Evolutionary conservation across 1,140 invertebrate genomes (phyloP).

Genomic region (Eueides isabella): DNA sequence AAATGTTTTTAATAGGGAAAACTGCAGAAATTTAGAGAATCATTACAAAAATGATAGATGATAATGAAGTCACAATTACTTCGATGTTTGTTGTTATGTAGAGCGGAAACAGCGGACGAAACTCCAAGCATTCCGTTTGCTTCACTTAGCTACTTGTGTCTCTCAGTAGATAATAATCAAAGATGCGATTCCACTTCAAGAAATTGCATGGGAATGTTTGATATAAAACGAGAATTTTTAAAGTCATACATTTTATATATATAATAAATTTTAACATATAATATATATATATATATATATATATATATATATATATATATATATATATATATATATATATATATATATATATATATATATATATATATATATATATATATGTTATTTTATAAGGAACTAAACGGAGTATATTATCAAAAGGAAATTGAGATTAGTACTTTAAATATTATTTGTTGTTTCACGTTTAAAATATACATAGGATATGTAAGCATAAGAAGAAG

Average conservation of each 20-base stretch:
- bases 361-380: too few relatives aligned
- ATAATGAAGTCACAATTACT: constrained; percentile 18
- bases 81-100: constrained; percentile 17
- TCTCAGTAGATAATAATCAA: not conserved
- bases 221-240: not conserved
- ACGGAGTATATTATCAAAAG: too few relatives aligned
- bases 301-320: too few relatives aligned
- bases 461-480: too few relatives aligned
- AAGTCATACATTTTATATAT: not conserved
- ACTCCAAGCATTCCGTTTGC: constrained; percentile 26
- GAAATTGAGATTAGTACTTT: too few relatives aligned
- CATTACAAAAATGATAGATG: not conserved
- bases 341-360: too few relatives aligned
- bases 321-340: too few relatives aligned
- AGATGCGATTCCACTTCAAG: constrained; percentile 1
- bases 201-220: not conserved
- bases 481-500: too few relatives aligned
- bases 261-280: too few relatives aligned
- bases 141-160: constrained; percentile 7
- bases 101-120: constrained; percentile 19
- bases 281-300: too few relatives aligned
- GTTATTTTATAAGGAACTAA: too few relatives aligned
- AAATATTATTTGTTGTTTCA: too few relatives aligned
- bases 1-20: not conserved
- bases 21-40: not conserved